These are phyloP conservation scores for Sipunculus nudus DNA, from an alignment of 2,888 invertebrate species.

Conservation along the genomic window DNA sequence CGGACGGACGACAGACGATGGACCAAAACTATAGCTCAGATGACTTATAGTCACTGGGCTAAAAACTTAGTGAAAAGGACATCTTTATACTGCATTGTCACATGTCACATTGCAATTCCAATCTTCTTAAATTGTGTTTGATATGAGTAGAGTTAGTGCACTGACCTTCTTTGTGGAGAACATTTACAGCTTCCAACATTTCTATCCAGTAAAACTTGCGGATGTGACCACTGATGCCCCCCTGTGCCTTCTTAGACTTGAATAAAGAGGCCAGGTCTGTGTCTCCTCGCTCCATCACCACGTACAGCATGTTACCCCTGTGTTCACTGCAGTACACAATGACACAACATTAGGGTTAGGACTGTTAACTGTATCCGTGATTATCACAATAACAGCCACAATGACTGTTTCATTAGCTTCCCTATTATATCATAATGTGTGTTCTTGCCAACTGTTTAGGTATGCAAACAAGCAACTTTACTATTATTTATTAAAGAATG, in stretches of 20 bases:
- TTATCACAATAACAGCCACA: too few species aligned
- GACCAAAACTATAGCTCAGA: too few species aligned
- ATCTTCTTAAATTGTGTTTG: background rate
- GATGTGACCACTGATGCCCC: constrained; percentile 74
- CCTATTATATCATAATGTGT: too few species aligned
- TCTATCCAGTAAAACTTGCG: constrained; percentile 91
- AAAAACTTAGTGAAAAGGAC: background rate
- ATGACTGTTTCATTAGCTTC: too few species aligned
- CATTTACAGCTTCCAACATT: constrained; percentile 89
- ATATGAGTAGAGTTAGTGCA: background rate
- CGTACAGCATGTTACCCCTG: constrained; percentile 75
- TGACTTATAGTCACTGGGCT: too few species aligned
- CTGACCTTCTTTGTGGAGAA: constrained; percentile 88
- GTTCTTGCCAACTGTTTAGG: too few species aligned
- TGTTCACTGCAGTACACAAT: too few species aligned
- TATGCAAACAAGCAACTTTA: too few species aligned
- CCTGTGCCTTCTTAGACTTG: constrained; percentile 38
- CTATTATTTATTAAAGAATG: too few species aligned
- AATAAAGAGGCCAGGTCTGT: constrained; percentile 83
- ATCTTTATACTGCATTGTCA: background rate
- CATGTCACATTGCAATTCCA: background rate
- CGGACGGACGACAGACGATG: too few species aligned
- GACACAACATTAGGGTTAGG: too few species aligned
- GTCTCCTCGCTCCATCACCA: constrained; percentile 94
- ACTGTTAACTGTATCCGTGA: too few species aligned